phyloP scores from a whole-genome alignment of 2,113 vertebrate species.

The Cyprinodon tularosa region DNA sequence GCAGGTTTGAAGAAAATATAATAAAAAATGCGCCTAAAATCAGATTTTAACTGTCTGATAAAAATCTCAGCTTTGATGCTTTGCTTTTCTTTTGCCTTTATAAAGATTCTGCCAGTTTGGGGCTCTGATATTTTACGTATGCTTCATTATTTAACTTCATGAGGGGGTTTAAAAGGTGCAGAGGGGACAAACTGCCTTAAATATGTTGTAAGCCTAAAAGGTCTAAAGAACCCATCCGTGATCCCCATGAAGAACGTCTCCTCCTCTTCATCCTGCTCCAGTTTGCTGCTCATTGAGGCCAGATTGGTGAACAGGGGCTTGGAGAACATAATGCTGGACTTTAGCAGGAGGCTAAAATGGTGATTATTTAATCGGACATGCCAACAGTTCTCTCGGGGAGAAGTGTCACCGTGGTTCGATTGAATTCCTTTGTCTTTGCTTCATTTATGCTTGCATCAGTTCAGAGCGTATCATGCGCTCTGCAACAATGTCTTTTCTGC shows the following conservation, averaged over 20 bases:
- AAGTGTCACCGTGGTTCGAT: slow-evolving; percentile 26
- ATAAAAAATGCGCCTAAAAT: background rate
- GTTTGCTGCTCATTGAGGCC: slow-evolving; percentile 65
- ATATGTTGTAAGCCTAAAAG: slow-evolving; percentile 20
- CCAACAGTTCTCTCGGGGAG: slow-evolving; percentile 30
- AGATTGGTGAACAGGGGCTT: slow-evolving; percentile 49
- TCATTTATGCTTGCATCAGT: slow-evolving; percentile 46
- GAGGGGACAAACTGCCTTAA: slow-evolving; percentile 8
- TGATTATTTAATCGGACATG: slow-evolving; percentile 36
- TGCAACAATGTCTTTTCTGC: slow-evolving; percentile 27
- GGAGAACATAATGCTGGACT: slow-evolving; percentile 57
- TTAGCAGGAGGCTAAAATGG: slow-evolving; percentile 54
- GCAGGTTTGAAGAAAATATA: background rate
- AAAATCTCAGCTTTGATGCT: background rate
- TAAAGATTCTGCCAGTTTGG: slow-evolving; percentile 13
- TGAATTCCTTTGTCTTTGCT: slow-evolving; percentile 41
- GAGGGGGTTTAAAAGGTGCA: background rate
- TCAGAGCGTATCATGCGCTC: slow-evolving; percentile 49
- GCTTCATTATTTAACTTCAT: slow-evolving; percentile 6
- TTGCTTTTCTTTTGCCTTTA: background rate
- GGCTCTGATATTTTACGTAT: slow-evolving; percentile 10
- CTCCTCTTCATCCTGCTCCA: slow-evolving; percentile 42
- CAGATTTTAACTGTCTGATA: background rate
- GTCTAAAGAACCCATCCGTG: slow-evolving; percentile 19
- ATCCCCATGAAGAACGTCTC: slow-evolving; percentile 42